These are phyloP conservation scores for Alethe diademata DNA, from an alignment of 2,113 vertebrate genomes.

Conservation along the genomic window DNA sequence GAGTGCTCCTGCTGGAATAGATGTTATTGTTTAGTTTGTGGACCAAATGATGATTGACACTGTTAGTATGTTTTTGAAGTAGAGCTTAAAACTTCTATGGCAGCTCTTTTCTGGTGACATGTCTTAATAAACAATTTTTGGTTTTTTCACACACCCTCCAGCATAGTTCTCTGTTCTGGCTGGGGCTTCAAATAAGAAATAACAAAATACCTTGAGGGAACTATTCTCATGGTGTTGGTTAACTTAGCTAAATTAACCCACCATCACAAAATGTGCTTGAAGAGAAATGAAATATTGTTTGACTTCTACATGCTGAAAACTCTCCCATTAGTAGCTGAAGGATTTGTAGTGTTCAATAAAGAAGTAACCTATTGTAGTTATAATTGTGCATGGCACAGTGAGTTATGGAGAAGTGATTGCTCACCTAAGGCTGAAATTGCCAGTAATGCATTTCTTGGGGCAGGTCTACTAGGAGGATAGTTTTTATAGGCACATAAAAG, in stretches of 20 bases:
- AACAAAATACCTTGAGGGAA: neutral
- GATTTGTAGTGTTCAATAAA: neutral
- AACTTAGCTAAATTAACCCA: neutral
- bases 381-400: neutral
- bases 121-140: neutral
- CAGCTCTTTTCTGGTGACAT: neutral
- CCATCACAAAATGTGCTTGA: neutral
- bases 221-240: neutral
- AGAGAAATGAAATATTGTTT: neutral
- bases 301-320: neutral
- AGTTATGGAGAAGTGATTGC: neutral
- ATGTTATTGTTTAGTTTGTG: neutral
- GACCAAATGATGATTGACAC: neutral
- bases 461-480: neutral
- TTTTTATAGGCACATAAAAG: slow-evolving; percentile 26
- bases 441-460: neutral
- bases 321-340: neutral
- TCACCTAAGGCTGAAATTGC: neutral
- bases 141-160: neutral
- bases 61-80: neutral
- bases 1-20: neutral
- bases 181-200: neutral
- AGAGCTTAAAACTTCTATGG: neutral
- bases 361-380: neutral
- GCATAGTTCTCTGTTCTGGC: neutral